Evolutionary conservation across 2,797 vertebrate genomes (phyloP), one percentile per base, ranked within the genome.

Genomic region (Melanotaenia nigrans): DNA sequence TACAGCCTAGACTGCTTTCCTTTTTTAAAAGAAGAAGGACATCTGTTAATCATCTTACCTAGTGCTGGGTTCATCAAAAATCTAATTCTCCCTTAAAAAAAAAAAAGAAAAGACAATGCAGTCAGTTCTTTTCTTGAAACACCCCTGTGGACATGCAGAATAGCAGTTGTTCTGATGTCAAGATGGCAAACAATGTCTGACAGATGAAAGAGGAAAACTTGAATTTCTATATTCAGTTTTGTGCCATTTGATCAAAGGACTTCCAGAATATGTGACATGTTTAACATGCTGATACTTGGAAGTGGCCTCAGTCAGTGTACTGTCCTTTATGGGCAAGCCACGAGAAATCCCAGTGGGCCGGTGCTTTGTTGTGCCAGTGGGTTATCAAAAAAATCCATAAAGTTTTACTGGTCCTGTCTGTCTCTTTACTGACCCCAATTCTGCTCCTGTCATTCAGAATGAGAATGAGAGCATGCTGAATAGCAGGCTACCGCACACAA

Each of bases 371-470:
- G 65, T 49, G 56, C 30, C 55, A 57, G 53, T 42, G 53, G 53
- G 45, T 20, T 28, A 67, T 58, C 53, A 28, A 45, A 18, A 36
- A 61, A 67, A 58, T 56, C 58, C 64, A 73, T 67, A 70, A 61
- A 55, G 49, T 25, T 70, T 61, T 40, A 73, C 33, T 18, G 24
- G 58, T 35, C 18, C 57, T 55, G 49, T 45, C 20, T 42, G 49
- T 56, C 49, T 24, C 38, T 68, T 47, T 30, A 35, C 49, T 62
- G 51, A 62, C 28, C 13, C 51, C 24, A 12, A 22, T 18, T 38
- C 47, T 56, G 49, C 3, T 0, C 4, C 24, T 67, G 22, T 45
- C 1, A 13, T 56, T 42, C 38, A 40, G 47, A 20, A 24, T 66
- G 32, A 47, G 32, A n/a, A 1, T 20, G 59, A 20, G 5, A 62